These are phyloP conservation scores for Cheirogaleus major DNA, from an alignment of 2,797 vertebrate genomes.

Conservation along the genomic window DNA sequence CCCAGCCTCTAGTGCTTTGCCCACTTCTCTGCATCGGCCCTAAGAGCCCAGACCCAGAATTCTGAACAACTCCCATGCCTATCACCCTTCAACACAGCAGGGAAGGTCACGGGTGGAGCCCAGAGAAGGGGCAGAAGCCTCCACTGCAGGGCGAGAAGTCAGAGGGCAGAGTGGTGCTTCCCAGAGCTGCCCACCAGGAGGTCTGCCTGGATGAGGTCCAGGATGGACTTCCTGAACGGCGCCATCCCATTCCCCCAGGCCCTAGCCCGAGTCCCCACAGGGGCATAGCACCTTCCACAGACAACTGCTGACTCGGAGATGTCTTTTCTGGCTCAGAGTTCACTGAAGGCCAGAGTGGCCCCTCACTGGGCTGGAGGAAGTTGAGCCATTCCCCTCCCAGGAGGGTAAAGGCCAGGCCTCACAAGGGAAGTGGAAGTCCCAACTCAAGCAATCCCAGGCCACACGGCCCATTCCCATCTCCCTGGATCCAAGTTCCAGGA, in stretches of 20 bases:
- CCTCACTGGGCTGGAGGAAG: slow-evolving; percentile 52
- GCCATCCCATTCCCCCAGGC: not conserved
- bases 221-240: not conserved
- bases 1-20: not conserved
- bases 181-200: not conserved
- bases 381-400: not conserved
- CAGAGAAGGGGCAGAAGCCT: not conserved
- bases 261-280: accelerated
- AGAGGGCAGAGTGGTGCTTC: not conserved
- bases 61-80: not conserved
- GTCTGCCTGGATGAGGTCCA: not conserved
- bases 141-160: not conserved
- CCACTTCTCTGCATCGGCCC: not conserved
- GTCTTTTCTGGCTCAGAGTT: slow-evolving; percentile 37
- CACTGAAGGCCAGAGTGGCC: not conserved
- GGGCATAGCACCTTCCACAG: not conserved
- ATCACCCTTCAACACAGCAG: not conserved
- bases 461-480: no score
- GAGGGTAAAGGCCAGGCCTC: slow-evolving; percentile 31
- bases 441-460: not conserved
- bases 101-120: not conserved
- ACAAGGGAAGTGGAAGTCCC: not conserved
- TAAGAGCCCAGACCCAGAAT: not conserved
- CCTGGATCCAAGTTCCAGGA: not conserved
- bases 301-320: not conserved